A percentile compares a stretch with the other conserved stretches of the same genome.
phyloP scores from a whole-genome alignment of 2,888 invertebrate species.

The Strigamia maritima region DNA sequence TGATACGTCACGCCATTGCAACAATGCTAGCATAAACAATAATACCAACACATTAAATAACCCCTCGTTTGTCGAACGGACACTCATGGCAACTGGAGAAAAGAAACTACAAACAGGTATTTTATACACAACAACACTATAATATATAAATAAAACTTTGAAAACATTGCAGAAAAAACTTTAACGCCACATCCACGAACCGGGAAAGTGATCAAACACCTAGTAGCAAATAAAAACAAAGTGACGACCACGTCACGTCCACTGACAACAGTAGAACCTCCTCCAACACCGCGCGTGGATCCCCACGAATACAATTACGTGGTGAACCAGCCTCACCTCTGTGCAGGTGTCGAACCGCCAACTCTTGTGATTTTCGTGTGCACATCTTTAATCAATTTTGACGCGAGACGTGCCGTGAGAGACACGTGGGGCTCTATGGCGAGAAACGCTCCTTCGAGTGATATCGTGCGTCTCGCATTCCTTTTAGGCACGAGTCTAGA shows the following conservation, averaged over 20 bases:
- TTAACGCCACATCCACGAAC: conserved; percentile 26
- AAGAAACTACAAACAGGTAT: background rate
- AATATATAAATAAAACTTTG: background rate
- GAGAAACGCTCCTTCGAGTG: conserved; percentile 47
- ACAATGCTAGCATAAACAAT: conserved; percentile 6
- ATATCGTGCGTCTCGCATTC: conserved; percentile 41
- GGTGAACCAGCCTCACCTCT: conserved; percentile 19
- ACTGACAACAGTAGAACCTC: conserved; percentile 31
- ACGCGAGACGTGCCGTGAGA: conserved; percentile 46
- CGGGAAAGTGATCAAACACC: background rate
- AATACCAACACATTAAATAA: background rate
- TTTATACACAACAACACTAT: background rate
- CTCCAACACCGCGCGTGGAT: conserved; percentile 31
- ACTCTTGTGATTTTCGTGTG: conserved; percentile 36
- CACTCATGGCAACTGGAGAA: conserved; percentile 1
- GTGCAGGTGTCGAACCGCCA: background rate
- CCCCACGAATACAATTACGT: conserved; percentile 41
- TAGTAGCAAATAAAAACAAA: background rate
- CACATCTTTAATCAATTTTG: conserved; percentile 33
- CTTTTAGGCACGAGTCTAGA: conserved; percentile 41
- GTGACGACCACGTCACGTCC: background rate
- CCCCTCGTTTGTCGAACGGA: conserved; percentile 8
- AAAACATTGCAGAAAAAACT: background rate
- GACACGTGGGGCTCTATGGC: conserved; percentile 47
- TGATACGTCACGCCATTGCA: conserved; percentile 19